A percentile compares a stretch with the other conserved stretches of the same genome.
Evolutionary conservation across 2,888 invertebrate genomes (phyloP).

Genomic region (Malachius bipustulatus): DNA sequence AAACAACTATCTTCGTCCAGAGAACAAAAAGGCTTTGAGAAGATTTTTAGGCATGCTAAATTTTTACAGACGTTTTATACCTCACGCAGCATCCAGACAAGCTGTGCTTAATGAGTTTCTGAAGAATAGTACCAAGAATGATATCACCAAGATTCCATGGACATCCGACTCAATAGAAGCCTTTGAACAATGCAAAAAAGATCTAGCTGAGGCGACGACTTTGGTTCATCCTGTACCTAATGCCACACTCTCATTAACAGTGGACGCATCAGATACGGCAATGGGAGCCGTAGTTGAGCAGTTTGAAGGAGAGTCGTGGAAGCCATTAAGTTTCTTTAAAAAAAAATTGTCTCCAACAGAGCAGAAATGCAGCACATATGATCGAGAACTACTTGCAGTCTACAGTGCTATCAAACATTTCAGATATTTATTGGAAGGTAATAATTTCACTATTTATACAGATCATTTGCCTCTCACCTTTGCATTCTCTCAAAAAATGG

Average conservation of each 20-base stretch:
- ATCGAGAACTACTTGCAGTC: too few species aligned
- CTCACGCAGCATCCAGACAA: background rate
- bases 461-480: slow-evolving; percentile 7
- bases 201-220: slow-evolving; percentile 5
- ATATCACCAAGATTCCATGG: too few species aligned
- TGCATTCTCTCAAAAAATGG: slow-evolving; percentile 17
- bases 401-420: slow-evolving; percentile 8
- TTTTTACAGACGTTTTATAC: too few species aligned
- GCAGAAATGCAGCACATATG: slow-evolving; percentile 2
- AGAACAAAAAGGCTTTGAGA: slow-evolving; percentile 3
- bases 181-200: slow-evolving; percentile 8
- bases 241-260: background rate
- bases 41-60: slow-evolving; percentile 3
- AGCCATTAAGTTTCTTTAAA: too few species aligned
- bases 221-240: slow-evolving; percentile 6
- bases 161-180: slow-evolving; percentile 1
- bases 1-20: slow-evolving; percentile 3
- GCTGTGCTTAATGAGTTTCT: background rate
- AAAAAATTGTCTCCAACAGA: slow-evolving; percentile 4
- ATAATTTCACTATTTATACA: slow-evolving; percentile 4
- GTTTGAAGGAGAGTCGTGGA: slow-evolving; percentile 1
- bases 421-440: background rate
- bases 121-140: too few species aligned
- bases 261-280: slow-evolving; percentile 6
- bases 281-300: slow-evolving; percentile 6